Evolutionary conservation across 2,888 invertebrate genomes (phyloP), one percentile per base, ranked within the genome.

Genomic region (Ditylenchus weischeri): DNA sequence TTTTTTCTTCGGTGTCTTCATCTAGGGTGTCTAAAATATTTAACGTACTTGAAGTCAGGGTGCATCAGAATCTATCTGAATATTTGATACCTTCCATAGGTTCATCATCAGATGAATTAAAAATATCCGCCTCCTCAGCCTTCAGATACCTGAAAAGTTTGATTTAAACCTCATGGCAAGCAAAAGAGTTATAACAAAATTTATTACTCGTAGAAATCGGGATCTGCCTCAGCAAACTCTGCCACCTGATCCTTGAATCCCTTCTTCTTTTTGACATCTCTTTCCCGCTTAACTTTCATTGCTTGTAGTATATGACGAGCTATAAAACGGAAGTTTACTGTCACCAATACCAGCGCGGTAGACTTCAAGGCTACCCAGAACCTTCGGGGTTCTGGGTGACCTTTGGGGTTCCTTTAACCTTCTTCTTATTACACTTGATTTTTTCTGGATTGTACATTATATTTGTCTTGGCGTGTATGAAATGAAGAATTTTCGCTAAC

Each of bases 51-150:
- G 21, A 21, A 13, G 21, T 43, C 15, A 23, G n/a, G n/a, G n/a
- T n/a, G n/a, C n/a, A n/a, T n/a, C n/a, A n/a, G n/a, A n/a, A n/a
- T n/a, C 19, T 43, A 66, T 18, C 36, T 8, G 23, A 35, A 71
- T 72, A 71, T n/a, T 38, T 29, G n/a, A 15, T 13, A 43, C 43
- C 43, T 13, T 8, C 8, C 43, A 15, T 15, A 43, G 43, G 11
- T 15, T 43, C 43, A 43, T 43, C 43, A 6, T 43, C 74, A 6
- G 75, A 72, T 66, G 77, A 74, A 23, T 80, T 75, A 63, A 80
- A 72, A 49, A 81, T 70, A 74, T 80, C 81, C 10, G 78, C 74
- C 35, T 81, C 81, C 65, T 81, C 75, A 36, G 75, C 70, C 69
- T 79, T 73, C 57, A 81, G 66, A 57, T 78, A 80, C 60, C 43